A percentile compares a stretch with the other conserved stretches of the same genome.
Conservation (phyloP, 2,888 invertebrate species). For the Lysandra coridon region DNA sequence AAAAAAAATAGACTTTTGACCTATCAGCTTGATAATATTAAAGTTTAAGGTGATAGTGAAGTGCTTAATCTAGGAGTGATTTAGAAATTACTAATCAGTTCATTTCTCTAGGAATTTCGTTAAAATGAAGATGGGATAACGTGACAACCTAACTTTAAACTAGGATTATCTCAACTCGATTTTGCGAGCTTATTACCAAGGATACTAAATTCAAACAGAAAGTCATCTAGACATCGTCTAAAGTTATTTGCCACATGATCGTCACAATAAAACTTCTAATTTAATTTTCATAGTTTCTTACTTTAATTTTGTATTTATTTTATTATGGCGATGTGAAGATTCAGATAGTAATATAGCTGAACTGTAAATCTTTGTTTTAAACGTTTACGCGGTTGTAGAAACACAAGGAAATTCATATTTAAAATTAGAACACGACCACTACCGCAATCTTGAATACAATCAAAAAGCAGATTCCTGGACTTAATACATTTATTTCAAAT, state of each 20-base stretch:
- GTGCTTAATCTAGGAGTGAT: background rate
- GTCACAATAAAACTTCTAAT: background rate
- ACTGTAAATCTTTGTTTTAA: too few relatives aligned
- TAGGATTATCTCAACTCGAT: conserved; percentile 5
- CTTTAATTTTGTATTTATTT: background rate
- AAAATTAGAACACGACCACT: background rate
- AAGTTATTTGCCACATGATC: background rate
- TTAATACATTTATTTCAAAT: conserved; percentile 20
- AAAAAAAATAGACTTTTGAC: too few relatives aligned
- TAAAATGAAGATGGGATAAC: background rate
- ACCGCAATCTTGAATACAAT: background rate
- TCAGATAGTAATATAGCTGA: too few relatives aligned
- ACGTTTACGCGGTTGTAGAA: too few relatives aligned
- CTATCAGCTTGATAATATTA: too few relatives aligned
- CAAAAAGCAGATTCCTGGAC: background rate
- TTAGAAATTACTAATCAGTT: background rate
- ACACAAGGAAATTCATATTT: background rate
- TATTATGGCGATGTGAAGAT: too few relatives aligned
- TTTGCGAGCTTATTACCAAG: background rate
- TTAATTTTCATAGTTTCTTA: background rate
- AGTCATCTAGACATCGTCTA: background rate
- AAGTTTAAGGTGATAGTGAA: background rate
- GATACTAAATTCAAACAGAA: background rate
- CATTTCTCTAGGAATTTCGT: background rate
- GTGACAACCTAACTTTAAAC: background rate